Evolutionary conservation across 2,888 invertebrate genomes (phyloP).

Genomic region (Falcaria lacertinaria): DNA sequence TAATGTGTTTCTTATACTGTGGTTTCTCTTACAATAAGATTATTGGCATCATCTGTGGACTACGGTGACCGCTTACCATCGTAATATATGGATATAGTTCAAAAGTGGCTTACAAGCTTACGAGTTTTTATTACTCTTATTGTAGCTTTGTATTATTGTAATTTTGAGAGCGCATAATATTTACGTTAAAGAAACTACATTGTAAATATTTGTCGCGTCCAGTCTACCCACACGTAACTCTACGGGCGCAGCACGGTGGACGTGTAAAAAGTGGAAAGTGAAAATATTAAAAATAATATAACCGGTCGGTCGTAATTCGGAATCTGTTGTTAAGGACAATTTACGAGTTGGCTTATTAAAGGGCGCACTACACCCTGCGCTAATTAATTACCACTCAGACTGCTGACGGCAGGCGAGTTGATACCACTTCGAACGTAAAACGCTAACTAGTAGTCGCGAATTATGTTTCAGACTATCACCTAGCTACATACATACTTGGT

Average conservation of each 20-base stretch:
- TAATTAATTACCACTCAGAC: conserved; percentile 34
- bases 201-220: background rate
- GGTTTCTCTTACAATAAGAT: too few relatives aligned
- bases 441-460: too few relatives aligned
- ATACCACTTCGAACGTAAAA: background rate
- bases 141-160: too few relatives aligned
- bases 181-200: background rate
- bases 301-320: conserved; percentile 49
- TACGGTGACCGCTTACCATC: too few relatives aligned
- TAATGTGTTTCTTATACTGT: too few relatives aligned
- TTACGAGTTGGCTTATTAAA: conserved; percentile 62
- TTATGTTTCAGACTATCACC: too few relatives aligned
- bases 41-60: too few relatives aligned
- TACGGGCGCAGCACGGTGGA: conserved; percentile 32
- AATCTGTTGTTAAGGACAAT: conserved; percentile 61
- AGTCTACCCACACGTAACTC: conserved; percentile 25
- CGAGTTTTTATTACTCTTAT: too few relatives aligned
- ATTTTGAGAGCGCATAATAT: conserved; percentile 1
- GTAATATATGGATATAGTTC: too few relatives aligned
- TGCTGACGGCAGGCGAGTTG: background rate
- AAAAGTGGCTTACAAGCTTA: too few relatives aligned
- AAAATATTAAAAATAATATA: conserved; percentile 74
- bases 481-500: too few relatives aligned
- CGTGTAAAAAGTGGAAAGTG: conserved; percentile 66
- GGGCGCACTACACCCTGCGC: conserved; percentile 23